Evolutionary conservation across 2,113 vertebrate species (phyloP).

Genomic region (Notarius lentiginosus): DNA sequence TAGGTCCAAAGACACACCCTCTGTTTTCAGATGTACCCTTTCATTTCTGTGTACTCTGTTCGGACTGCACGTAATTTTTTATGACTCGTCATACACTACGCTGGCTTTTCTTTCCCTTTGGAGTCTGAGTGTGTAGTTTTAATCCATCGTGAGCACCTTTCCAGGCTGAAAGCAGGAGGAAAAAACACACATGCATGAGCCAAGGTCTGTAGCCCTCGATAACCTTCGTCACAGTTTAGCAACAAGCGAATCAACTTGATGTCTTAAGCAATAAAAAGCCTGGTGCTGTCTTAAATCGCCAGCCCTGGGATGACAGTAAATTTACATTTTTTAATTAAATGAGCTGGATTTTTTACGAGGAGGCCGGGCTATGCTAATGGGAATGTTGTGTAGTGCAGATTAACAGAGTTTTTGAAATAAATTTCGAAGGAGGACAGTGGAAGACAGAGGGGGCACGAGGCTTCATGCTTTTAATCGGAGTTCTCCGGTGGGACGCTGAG

Average conservation of each 20-base stretch:
- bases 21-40: conserved; percentile 67
- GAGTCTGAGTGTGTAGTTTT: conserved; percentile 71
- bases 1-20: conserved; percentile 68
- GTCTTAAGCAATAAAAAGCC: conserved; percentile 99
- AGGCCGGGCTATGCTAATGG: conserved; percentile 99
- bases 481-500: conserved; percentile 80
- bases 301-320: conserved; percentile 99
- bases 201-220: conserved; percentile 74
- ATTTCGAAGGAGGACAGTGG: conserved; percentile 96
- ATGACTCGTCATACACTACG: conserved; percentile 68
- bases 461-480: conserved; percentile 88
- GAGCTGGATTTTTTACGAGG: conserved; percentile 99
- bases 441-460: conserved; percentile 67
- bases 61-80: conserved; percentile 58
- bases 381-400: conserved; percentile 99
- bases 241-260: conserved; percentile 97
- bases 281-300: conserved; percentile 98
- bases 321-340: conserved; percentile 99
- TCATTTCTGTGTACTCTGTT: conserved; percentile 64
- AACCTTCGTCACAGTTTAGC: conserved; percentile 84
- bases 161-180: conserved; percentile 64
- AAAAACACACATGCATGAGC: conserved; percentile 63
- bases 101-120: conserved; percentile 63
- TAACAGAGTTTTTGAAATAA: conserved; percentile 99
- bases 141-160: conserved; percentile 55